phyloP scores from a whole-genome alignment of 2,888 invertebrate species.

The Nebria salina region DNA sequence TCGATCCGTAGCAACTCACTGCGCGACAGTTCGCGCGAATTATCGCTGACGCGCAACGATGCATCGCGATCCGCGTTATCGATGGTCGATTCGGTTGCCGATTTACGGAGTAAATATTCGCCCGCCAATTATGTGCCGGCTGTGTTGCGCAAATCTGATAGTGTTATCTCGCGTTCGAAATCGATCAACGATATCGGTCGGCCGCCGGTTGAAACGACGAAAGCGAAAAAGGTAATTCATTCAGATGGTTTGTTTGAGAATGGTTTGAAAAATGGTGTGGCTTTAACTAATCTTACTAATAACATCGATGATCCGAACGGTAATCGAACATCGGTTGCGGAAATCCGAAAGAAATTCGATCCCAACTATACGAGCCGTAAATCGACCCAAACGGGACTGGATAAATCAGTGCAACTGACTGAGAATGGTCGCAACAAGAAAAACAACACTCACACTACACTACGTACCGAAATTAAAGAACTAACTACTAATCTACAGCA shows the following conservation, averaged over 20 bases:
- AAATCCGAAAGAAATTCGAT: slow-evolving; percentile 69
- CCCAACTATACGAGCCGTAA: slow-evolving; percentile 62
- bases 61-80: slow-evolving; percentile 51
- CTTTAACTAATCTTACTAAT: slow-evolving; percentile 57
- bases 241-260: slow-evolving; percentile 49
- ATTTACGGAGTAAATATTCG: slow-evolving; percentile 79
- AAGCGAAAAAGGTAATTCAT: slow-evolving; percentile 58
- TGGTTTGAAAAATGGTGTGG: slow-evolving; percentile 55
- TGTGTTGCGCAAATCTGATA: slow-evolving; percentile 57
- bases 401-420: not conserved
- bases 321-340: slow-evolving; percentile 69
- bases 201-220: slow-evolving; percentile 60
- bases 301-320: slow-evolving; percentile 55
- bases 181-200: slow-evolving; percentile 70
- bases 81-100: slow-evolving; percentile 65
- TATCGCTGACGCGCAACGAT: slow-evolving; percentile 56
- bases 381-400: slow-evolving; percentile 62
- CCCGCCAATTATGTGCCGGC: slow-evolving; percentile 77
- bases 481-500: not conserved
- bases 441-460: slow-evolving; percentile 56
- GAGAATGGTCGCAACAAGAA: slow-evolving; percentile 11
- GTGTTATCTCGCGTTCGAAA: slow-evolving; percentile 63
- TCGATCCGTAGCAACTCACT: slow-evolving; percentile 58
- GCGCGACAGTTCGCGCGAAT: slow-evolving; percentile 67
- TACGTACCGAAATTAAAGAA: slow-evolving; percentile 54